Evolutionary conservation across 2,888 invertebrate species (phyloP), one percentile per base, ranked within the genome.

Genomic region (Pocota personata): DNA sequence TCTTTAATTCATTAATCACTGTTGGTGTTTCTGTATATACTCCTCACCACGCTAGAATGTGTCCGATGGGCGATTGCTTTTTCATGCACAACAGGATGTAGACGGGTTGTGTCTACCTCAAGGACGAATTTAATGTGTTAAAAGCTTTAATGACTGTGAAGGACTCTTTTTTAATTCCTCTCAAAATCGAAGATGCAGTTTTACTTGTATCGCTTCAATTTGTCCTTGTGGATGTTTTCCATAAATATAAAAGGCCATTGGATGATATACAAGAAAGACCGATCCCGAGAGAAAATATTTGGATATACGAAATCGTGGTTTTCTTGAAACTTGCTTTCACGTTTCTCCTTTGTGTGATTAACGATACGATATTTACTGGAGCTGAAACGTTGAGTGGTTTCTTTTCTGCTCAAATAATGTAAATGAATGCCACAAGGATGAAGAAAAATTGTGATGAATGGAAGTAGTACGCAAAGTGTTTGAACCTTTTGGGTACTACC

Each of bases 1-100:
- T 82, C 69, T 79, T 79, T 79, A 79, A 82, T 82, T 82, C 69
- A 75, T 82, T 75, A 82, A 75, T 82, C 82, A 75, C 62, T 62
- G 35, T 40, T 19, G 24, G 50, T 16, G 27, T 24, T 4, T 10
- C 19, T 43, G 5, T 27, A 2, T 1, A 6, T 30, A 5, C 16
- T 5, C 27, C 10, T 4, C 5, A 0, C 8, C 3, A 5, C 21
- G 6, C n/a, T n/a, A n/a, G n/a, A n/a, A n/a, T n/a, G n/a, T 8
- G 10, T 1, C 48, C 64, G 14, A 48, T 66, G 64, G 48, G 21
- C 30, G 21, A n/a, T 40, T 12, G 2, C 3, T 30, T 35, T 7
- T 24, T 32, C 27, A 14, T 48, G 16, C 3, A 27, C 19, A 27
- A 60, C n/a, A 2, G n/a, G 21, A 16, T 43, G 43, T 16, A 40